phyloP scores from a whole-genome alignment of 2,888 invertebrate genomes.

The Drosophila aldrichi region DNA sequence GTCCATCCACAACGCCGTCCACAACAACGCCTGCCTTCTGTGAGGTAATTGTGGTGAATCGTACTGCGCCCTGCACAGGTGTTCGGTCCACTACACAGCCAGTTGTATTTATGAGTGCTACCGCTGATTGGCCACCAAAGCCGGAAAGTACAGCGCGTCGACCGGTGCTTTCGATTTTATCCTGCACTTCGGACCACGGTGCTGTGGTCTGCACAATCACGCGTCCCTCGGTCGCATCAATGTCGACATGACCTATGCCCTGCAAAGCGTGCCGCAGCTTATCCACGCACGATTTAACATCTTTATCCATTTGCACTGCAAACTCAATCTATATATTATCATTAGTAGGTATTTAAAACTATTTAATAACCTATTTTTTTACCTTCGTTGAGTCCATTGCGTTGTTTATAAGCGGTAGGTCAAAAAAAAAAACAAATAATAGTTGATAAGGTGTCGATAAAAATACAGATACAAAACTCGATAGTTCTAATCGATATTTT shows the following conservation, averaged over 20 bases:
- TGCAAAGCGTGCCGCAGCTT: slow-evolving; percentile 84
- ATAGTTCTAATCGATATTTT: background rate
- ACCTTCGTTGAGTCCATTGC: slow-evolving; percentile 80
- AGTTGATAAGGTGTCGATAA: slow-evolving; percentile 11
- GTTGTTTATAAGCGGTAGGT: background rate
- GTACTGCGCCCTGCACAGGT: slow-evolving; percentile 90
- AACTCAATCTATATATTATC: slow-evolving; percentile 87
- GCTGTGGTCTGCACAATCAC: slow-evolving; percentile 81
- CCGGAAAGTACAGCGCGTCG: slow-evolving; percentile 92
- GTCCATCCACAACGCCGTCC: slow-evolving; percentile 94
- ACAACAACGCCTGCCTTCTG: slow-evolving; percentile 88
- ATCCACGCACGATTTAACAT: slow-evolving; percentile 82
- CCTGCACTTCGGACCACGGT: slow-evolving; percentile 85
- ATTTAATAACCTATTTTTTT: background rate
- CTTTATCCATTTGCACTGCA: slow-evolving; percentile 88
- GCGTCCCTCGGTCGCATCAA: slow-evolving; percentile 78
- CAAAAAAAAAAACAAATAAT: slow-evolving; percentile 1
- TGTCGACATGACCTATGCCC: slow-evolving; percentile 82
- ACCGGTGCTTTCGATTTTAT: slow-evolving; percentile 88
- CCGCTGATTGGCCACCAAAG: slow-evolving; percentile 91
- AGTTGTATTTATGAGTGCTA: slow-evolving; percentile 89
- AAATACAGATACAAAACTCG: background rate
- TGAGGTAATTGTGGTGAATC: slow-evolving; percentile 87
- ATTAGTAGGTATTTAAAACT: background rate
- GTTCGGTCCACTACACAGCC: slow-evolving; percentile 79